Evolutionary conservation across 2,797 vertebrate species (phyloP).

Genomic region (Margarornis squamiger): DNA sequence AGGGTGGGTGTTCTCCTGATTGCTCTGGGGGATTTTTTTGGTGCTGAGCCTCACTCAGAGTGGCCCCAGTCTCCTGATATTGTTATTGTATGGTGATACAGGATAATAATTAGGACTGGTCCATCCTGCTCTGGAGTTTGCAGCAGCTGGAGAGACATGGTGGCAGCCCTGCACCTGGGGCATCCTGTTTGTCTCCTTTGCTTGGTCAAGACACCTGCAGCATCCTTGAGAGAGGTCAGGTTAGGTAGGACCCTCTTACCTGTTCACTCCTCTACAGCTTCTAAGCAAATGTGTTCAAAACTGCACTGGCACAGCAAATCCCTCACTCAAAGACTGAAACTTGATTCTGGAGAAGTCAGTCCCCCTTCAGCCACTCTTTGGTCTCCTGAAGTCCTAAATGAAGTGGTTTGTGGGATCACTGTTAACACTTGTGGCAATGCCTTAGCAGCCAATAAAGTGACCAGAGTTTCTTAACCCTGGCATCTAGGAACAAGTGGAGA

Average conservation of each 20-base stretch:
- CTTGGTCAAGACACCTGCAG: neutral
- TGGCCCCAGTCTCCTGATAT: neutral
- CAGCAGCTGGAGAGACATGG: neutral
- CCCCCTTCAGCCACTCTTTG: neutral
- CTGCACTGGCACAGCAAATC: neutral
- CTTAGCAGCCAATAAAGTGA: neutral
- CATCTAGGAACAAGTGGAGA: neutral
- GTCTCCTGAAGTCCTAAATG: neutral
- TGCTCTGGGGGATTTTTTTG: neutral
- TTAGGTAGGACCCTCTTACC: neutral
- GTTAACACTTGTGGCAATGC: neutral
- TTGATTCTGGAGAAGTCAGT: neutral
- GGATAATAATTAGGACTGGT: neutral
- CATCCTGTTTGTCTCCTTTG: neutral
- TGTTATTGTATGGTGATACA: fast-evolving
- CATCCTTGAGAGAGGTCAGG: neutral
- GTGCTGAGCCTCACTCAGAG: neutral
- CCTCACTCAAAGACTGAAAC: neutral
- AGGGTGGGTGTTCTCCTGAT: neutral
- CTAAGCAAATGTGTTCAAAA: fast-evolving
- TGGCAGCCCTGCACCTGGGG: neutral
- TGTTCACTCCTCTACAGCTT: neutral
- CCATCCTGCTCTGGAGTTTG: neutral
- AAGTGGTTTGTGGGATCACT: neutral
- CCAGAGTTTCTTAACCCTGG: neutral